These are phyloP conservation scores for Pangasius mekongensis DNA, from an alignment of 2,797 vertebrate genomes.

Conservation along the genomic window DNA sequence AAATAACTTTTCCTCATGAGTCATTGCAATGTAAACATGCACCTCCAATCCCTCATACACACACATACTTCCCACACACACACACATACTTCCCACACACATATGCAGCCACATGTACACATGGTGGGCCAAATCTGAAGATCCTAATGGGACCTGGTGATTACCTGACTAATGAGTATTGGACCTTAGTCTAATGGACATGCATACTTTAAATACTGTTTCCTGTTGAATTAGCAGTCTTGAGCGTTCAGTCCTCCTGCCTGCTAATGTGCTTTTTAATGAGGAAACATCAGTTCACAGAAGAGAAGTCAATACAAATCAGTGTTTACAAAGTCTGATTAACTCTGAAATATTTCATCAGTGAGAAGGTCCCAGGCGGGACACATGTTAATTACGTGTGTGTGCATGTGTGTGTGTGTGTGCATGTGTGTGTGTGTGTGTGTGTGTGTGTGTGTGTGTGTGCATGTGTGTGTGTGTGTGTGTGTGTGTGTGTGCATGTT, in stretches of 20 bases:
- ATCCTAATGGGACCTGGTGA: slow-evolving; percentile 61
- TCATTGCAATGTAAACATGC: slow-evolving; percentile 3
- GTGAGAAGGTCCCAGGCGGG: slow-evolving; percentile 81
- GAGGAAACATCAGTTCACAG: slow-evolving; percentile 95
- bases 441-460: slow-evolving; percentile 33
- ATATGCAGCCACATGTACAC: slow-evolving; percentile 1
- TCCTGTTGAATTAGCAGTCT: slow-evolving; percentile 82
- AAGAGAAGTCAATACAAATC: slow-evolving; percentile 99
- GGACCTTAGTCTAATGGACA: slow-evolving; percentile 66
- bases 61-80: slow-evolving; percentile 10
- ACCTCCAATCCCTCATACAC: slow-evolving; percentile 21
- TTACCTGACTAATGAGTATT: slow-evolving; percentile 68
- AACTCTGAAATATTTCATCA: slow-evolving; percentile 94
- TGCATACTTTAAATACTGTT: slow-evolving; percentile 70
- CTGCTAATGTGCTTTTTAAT: slow-evolving; percentile 97
- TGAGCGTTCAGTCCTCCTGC: slow-evolving; percentile 82
- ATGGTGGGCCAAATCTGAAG: slow-evolving; percentile 52
- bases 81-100: neutral
- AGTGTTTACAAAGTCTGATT: slow-evolving; percentile 97
- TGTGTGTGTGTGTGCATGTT: slow-evolving; percentile 24
- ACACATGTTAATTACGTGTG: slow-evolving; percentile 85
- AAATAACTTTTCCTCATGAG: slow-evolving; percentile 35
- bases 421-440: no score
- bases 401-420: slow-evolving; percentile 36
- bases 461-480: slow-evolving; percentile 21